Conservation (phyloP, 2,113 vertebrate species). For the Callospermophilus lateralis region DNA sequence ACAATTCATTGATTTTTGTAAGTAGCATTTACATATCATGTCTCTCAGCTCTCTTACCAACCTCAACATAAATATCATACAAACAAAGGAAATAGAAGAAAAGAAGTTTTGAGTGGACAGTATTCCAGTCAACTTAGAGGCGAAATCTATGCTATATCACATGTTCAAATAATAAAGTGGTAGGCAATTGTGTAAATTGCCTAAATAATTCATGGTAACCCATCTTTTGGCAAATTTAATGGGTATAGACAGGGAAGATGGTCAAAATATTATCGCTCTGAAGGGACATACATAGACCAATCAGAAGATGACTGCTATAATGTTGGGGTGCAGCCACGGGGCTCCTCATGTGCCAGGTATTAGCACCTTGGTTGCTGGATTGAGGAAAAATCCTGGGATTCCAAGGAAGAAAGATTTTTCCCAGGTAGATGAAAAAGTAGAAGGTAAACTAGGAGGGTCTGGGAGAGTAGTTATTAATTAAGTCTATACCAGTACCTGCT, state of each 20-base stretch:
- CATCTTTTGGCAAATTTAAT: background rate
- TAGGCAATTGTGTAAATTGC: background rate
- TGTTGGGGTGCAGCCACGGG: fast-evolving
- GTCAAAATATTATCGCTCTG: background rate
- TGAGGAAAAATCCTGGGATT: background rate
- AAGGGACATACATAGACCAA: background rate
- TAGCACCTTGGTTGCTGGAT: background rate
- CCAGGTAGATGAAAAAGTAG: background rate
- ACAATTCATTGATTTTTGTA: background rate
- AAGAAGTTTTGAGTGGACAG: background rate
- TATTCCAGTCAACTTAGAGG: background rate
- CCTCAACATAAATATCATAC: background rate
- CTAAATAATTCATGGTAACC: background rate
- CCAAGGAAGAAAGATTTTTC: too few relatives aligned
- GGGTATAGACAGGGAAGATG: background rate
- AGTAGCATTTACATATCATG: background rate
- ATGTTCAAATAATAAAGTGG: background rate
- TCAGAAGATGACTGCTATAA: background rate
- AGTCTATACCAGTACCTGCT: background rate
- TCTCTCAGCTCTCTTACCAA: background rate
- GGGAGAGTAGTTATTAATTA: background rate
- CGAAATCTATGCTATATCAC: background rate
- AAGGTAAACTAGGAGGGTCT: background rate
- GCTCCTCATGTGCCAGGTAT: background rate
- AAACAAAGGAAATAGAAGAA: background rate